Conservation (phyloP, 2,888 invertebrate genomes). For the Stomorhina lunata region DNA sequence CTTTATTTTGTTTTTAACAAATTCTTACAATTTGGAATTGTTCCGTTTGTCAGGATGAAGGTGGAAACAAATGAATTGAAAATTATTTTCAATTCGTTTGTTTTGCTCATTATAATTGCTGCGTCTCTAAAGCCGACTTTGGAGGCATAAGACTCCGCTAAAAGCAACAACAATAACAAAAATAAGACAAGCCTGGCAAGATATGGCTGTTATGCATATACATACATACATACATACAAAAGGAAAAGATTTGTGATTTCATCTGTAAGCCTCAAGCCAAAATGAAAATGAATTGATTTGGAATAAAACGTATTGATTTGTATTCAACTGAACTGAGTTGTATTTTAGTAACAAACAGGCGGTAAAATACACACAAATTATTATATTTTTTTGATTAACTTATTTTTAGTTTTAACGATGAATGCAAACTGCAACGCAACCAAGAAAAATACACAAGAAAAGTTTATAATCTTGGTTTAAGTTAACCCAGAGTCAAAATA, state of each 20-base stretch:
- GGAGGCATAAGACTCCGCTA: background rate
- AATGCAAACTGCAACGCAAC: constrained; percentile 21
- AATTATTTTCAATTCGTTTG: constrained; percentile 77
- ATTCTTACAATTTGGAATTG: background rate
- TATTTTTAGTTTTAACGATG: background rate
- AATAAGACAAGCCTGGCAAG: background rate
- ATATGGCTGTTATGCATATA: constrained; percentile 33
- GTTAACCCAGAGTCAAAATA: no score
- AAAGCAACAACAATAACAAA: background rate
- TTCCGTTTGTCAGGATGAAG: constrained; percentile 22
- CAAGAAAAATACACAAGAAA: background rate
- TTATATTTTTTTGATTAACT: background rate
- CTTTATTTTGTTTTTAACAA: background rate
- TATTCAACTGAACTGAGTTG: constrained; percentile 25
- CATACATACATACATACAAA: no score
- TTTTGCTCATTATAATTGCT: constrained; percentile 76
- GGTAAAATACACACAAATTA: constrained; percentile 27
- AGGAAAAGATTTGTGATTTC: constrained; percentile 53
- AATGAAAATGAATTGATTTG: constrained; percentile 50
- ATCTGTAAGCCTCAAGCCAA: constrained; percentile 51
- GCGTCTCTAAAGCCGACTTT: background rate
- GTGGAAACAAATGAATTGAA: constrained; percentile 72
- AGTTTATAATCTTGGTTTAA: background rate
- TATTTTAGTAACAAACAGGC: constrained; percentile 32
- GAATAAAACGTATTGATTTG: constrained; percentile 22